Base-by-base conservation (phyloP, 2,888 invertebrate genomes). In the Drosophila mimetica region DNA sequence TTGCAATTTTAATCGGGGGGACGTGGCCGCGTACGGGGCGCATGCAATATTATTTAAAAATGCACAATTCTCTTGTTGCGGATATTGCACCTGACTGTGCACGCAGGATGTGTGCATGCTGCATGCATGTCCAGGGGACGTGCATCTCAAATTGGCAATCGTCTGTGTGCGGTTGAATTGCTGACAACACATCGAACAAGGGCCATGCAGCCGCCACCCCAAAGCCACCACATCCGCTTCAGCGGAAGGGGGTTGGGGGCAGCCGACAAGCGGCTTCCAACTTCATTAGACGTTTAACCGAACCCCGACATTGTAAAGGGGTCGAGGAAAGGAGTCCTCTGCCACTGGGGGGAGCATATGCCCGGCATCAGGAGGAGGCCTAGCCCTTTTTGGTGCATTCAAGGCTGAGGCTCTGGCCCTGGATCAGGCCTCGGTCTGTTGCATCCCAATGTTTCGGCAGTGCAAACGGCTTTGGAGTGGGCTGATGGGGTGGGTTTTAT, bases 111-210 rank as follows among this genome's bases (percentile, higher is more conserved):
- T 32, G 54, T 73, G 55, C 50, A 41, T 46, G 20, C 36, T 44
- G 53, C 16, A 39, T 67, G 50, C 37, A 44, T 42, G 46, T 47
- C 25, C 28, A 13, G 54, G 51, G 60, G 54, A 66, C 69, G 55
- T 83, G 77, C 75, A 83, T 83, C 74, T 59, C 46, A 81, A 83
- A 84, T 83, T 78, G 87, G 58, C 82, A 83, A 87, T 87, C 74
- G 87, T 71, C 75, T 76, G 54, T 71, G 72, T 86, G 86, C 80
- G 81, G 86, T 83, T 75, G 82, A 81, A 78, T 84, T 71, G 82
- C 76, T 75, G 79, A 81, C 73, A 78, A 72, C 77, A 58, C 42
- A 65, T 65, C 57, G 63, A 73, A 67, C 79, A 71, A 41, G 71
- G 50, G 37, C 72, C 69, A 60, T 30, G 18, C 25, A 65, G 53